Percentiles rank a stretch among this genome's conserved stretches.
phyloP scores from a whole-genome alignment of 2,888 invertebrate species.

The Prenolepis imparis region DNA sequence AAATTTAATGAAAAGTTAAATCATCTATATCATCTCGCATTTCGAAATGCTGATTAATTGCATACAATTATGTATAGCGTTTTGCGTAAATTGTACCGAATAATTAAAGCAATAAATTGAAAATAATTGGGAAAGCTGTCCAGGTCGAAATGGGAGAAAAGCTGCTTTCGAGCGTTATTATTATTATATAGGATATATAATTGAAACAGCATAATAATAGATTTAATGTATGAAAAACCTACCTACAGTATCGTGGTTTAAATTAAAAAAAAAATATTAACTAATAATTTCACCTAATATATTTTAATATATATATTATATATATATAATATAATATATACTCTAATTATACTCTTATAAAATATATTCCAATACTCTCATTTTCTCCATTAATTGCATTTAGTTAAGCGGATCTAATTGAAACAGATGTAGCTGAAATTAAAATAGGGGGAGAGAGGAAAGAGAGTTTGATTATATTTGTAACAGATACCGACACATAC shows the following conservation, averaged over 20 bases:
- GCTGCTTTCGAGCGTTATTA: conserved; percentile 15
- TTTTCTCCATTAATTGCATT: conserved; percentile 4
- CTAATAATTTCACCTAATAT: too few relatives aligned
- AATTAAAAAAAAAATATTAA: conserved; percentile 36
- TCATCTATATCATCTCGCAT: conserved; percentile 17
- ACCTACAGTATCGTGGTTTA: neutral
- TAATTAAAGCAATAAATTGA: conserved; percentile 48
- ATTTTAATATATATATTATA: neutral
- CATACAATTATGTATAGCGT: conserved; percentile 30
- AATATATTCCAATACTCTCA: neutral
- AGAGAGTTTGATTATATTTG: neutral
- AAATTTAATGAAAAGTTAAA: conserved; percentile 39
- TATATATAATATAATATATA: too few relatives aligned
- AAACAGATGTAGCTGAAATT: neutral
- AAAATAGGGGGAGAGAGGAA: neutral
- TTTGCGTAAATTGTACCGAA: conserved; percentile 41
- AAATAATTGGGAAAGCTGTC: conserved; percentile 35
- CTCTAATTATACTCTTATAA: too few relatives aligned
- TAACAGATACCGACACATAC: too few relatives aligned
- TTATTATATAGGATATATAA: neutral
- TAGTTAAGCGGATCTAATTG: conserved; percentile 13
- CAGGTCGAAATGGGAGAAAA: conserved; percentile 19
- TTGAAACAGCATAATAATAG: conserved; percentile 32
- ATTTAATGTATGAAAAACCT: conserved; percentile 21
- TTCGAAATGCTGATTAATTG: conserved; percentile 35